Evolutionary conservation across 2,888 invertebrate genomes (phyloP), one percentile per base, ranked within the genome.

Genomic region (Trissolcus japonicus): DNA sequence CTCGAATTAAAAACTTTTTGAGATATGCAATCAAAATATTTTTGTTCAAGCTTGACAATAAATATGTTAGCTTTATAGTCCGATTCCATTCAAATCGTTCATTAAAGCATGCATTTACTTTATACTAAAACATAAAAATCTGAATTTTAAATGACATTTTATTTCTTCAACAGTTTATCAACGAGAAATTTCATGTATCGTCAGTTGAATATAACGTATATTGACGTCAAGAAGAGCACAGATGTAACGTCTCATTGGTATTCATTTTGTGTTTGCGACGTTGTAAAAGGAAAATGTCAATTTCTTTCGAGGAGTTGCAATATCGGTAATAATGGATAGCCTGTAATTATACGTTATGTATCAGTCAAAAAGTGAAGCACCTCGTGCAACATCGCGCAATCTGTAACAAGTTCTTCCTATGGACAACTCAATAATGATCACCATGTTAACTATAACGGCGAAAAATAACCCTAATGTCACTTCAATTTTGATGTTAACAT

Each of bases 251-350:
- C 67, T 77, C 74, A 79, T 80, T 77, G 72, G 71, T 78, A 82
- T 80, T 80, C 78, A 72, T 66, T 75, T 73, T 72, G 78, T 74
- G 74, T 61, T 16, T 56, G 25, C 56, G 55, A 14, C 66, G 56
- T 66, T 67, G 63, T 74, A 66, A 76, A 68, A 76, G 72, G 69
- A 77, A 77, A 82, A 81, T 80, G 67, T 80, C 76, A 67, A 81
- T 81, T 76, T 76, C 68, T 75, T 76, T 71, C 76, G 60, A 63
- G 51, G 51, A 69, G 66, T 68, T 65, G 62, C 55, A 78, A 73
- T 80, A 76, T 80, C 71, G 71, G 61, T 72, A 60, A 79, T 82
- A 82, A 82, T 81, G 77, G 79, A 82, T 82, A 80, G 81, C 81
- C 79, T 69, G 76, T 83, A 79, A 81, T 82, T 82, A 81, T 62